Conservation (phyloP, 2,888 invertebrate genomes). For the Leptogaster cylindrica region DNA sequence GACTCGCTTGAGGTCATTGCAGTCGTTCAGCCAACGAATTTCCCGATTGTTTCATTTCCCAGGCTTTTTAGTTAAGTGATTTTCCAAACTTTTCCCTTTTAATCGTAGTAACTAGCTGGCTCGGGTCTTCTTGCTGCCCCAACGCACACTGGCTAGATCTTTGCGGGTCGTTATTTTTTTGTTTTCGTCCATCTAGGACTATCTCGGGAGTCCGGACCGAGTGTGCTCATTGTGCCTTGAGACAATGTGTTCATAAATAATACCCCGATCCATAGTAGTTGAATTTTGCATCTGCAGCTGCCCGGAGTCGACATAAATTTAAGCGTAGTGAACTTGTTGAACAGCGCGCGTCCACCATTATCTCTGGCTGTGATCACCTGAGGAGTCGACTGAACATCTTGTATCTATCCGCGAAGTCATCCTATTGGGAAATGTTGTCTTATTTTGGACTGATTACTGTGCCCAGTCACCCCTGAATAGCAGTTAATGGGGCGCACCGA, state of each 20-base stretch:
- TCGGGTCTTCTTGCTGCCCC: background rate
- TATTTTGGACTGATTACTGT: slow-evolving; percentile 5
- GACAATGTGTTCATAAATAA: slow-evolving; percentile 37
- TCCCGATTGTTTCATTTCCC: background rate
- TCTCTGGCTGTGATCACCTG: slow-evolving; percentile 13
- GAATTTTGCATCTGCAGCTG: slow-evolving; percentile 4
- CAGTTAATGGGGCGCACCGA: background rate
- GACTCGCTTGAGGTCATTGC: background rate
- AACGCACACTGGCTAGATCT: background rate
- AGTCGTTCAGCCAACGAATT: background rate
- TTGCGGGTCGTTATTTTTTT: too few relatives aligned
- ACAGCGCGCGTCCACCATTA: slow-evolving; percentile 35
- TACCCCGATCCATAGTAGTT: slow-evolving; percentile 28
- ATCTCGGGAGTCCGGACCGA: background rate
- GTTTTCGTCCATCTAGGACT: background rate
- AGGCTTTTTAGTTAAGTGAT: too few relatives aligned
- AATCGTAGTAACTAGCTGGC: background rate
- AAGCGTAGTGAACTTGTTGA: slow-evolving; percentile 35
- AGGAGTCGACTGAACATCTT: slow-evolving; percentile 8
- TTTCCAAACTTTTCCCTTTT: too few relatives aligned
- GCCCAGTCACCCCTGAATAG: slow-evolving; percentile 11
- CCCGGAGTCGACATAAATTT: slow-evolving; percentile 25
- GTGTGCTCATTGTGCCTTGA: slow-evolving; percentile 21
- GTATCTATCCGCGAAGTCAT: background rate
- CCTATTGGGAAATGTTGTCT: slow-evolving; percentile 11